Percentiles rank a stretch among this genome's conserved stretches.
phyloP scores from a whole-genome alignment of 2,113 vertebrate genomes.

The Microtus oregoni region DNA sequence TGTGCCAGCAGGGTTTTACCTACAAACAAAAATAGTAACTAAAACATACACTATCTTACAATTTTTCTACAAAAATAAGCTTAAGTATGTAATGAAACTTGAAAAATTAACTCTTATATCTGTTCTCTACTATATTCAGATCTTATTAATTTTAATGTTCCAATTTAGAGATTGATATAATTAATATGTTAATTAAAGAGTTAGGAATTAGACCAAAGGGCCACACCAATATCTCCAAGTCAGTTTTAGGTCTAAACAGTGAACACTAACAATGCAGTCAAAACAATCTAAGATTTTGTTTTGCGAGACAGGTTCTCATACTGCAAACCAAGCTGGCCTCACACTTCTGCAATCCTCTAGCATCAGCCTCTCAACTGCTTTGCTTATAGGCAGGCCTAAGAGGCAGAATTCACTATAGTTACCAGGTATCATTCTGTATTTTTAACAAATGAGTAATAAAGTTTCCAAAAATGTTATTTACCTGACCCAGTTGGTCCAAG shows the following conservation, averaged over 20 bases:
- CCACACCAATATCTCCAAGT: neutral
- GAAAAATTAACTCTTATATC: neutral
- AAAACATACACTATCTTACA: neutral
- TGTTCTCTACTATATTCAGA: slow-evolving; percentile 31
- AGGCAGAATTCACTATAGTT: slow-evolving; percentile 39
- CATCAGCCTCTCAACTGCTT: neutral
- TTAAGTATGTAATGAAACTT: slow-evolving; percentile 25
- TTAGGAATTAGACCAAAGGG: neutral
- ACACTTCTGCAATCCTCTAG: neutral
- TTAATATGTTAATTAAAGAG: neutral
- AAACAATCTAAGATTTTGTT: neutral
- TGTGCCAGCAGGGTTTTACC: slow-evolving; percentile 98
- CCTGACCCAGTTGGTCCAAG: slow-evolving; percentile 99
- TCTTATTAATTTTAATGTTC: neutral
- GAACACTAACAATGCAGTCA: neutral
- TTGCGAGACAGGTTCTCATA: neutral
- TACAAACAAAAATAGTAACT: slow-evolving; percentile 79
- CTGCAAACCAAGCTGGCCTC: neutral
- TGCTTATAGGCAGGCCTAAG: neutral
- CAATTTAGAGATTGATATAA: neutral
- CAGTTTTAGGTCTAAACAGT: neutral
- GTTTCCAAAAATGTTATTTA: slow-evolving; percentile 78
- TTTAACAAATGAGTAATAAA: slow-evolving; percentile 6
- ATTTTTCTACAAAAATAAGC: slow-evolving; percentile 53
- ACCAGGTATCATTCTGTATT: slow-evolving; percentile 29